Base-by-base conservation (phyloP, 2,888 invertebrate species). In the Dynastes hyllus region DNA sequence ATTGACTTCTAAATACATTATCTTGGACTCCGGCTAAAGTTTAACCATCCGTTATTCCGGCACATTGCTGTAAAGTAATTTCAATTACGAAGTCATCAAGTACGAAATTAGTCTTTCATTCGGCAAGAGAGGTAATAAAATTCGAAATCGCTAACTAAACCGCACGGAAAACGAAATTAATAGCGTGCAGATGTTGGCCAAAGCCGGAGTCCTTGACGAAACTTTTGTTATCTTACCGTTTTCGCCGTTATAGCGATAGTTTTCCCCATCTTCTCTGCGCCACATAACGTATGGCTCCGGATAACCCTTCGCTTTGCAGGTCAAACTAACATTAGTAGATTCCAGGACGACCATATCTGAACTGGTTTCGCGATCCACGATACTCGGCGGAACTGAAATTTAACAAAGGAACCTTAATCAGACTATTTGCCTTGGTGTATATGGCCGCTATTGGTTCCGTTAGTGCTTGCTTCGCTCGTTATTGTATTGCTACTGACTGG, bases 231-330 rank as follows among this genome's bases (percentile, higher is more conserved):
- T 75, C 78, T 91, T 90, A 96, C 96, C 96, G 86, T 93, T 93
- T 88, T 95, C 95, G n/a, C 96, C 96, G 86, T 96, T 96, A 89
- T 96, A 96, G 88, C 95, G 93, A 90, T 97, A 96, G 87, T 95
- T 95, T 85, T 95, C 94, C 78, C 96, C 96, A 86, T 97, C 97
- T 89, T 97, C 97, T 55, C 97, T 91, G 63, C 96, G 91, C 97
- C 97, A 97, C 94, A 96, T 96, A 83, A 97, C 96, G 88, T 96
- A 96, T 13, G 97, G 97, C 85, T 96, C 96, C 0, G 96, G 96
- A 88, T 95, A 96, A 84, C 97, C 97, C 22, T 93, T 93, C 32
- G 97, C 97, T 86, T 96, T 95, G 88, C 97, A 97, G 82, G 93
- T 94, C 89, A 97, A 91, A 50, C 96, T 96, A 73, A 97, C 96